Evolutionary conservation across 2,888 invertebrate species (phyloP), one percentile per base, ranked within the genome.

Genomic region (Orthosia incerta): DNA sequence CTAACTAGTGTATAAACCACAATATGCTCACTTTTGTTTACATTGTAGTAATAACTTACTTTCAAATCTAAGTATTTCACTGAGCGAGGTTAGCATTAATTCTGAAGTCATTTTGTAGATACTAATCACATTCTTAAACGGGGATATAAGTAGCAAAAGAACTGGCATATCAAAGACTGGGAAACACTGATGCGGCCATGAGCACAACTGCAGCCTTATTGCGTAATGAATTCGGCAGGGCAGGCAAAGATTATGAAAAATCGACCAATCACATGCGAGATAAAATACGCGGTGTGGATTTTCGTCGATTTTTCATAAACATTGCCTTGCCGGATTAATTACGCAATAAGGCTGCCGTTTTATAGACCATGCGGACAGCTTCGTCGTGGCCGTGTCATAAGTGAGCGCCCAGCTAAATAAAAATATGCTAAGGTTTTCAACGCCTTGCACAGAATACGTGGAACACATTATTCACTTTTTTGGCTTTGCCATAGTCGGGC

Each of bases 11-110:
- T 79, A 73, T 56, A 65, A 56, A 72, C 57, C 31, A 64, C 46
- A 73, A 39, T 51, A 73, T 77, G 23, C 20, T 61, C 31, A 80
- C 74, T 77, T 59, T 76, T 68, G 39, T 78, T 75, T 78, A 59
- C 53, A 74, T 51, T 60, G 45, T 55, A 48, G n/a, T 45, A 63
- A 50, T 48, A 72, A 46, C 16, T 77, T 66, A 76, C 56, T 76
- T 68, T 57, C 20, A 20, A 57, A 50, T 56, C 31, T 57, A 67
- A 55, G 48, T 59, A 53, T 59, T n/a, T 55, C 48, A 60, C 48
- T 50, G n/a, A 56, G 13, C 26, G 48, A 48, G 53, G 16, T 53
- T 26, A 12, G 13, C 26, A 53, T 70, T 48, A n/a, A 69, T 59
- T 23, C 4, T 39, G 20, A 51, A 57, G 26, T 66, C 12, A 57